Base-by-base conservation (phyloP, 2,888 invertebrate species). In the Notocelia uddmanniana region DNA sequence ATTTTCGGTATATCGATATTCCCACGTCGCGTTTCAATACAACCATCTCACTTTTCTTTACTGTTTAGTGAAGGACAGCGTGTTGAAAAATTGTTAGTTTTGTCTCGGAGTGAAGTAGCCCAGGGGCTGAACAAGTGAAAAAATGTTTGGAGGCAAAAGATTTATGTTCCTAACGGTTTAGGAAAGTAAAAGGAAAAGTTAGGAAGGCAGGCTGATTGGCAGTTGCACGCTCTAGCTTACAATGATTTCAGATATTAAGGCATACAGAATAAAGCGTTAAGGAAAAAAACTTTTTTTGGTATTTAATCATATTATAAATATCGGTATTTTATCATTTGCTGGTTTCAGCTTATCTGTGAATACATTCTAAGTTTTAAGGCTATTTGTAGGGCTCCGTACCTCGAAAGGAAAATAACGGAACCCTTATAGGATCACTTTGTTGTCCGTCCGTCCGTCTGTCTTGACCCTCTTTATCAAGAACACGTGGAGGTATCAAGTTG, bases 131-230 rank as follows among this genome's bases (percentile, higher is more conserved):
- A 64, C 57, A 52, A 59, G 70, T 66, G 58, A 70, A 70, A 70
- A 70, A 70, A 70, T 66, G 58, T 66, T 70, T 31, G 58, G n/a
- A 23, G 31, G 66, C 52, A 70, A 58, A 64, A 70, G 70, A 70
- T 70, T 70, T 70, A 70, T 70, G 70, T 70, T 66, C 70, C 59
- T 66, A 70, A 70, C 66, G 64, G 70, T 70, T 70, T 11, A 13
- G 64, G 64, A 13, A 52, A 64, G 70, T 66, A 31, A 31, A 70
- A 69, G 52, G 60, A 54, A 48, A 63, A 63, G 63, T 52, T 63
- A 23, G 54, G 67, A 57, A 45, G 67, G 59, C 23, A 41, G 31
- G 31, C 23, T 59, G 68, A 68, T 68, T 68, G 68, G 50, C 68
- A 68, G 68, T 52, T 48, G 58, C 50, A 34, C 52, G 50, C 15